These are phyloP conservation scores for Tineola bisselliella DNA, from an alignment of 2,888 invertebrate genomes.

Conservation along the genomic window DNA sequence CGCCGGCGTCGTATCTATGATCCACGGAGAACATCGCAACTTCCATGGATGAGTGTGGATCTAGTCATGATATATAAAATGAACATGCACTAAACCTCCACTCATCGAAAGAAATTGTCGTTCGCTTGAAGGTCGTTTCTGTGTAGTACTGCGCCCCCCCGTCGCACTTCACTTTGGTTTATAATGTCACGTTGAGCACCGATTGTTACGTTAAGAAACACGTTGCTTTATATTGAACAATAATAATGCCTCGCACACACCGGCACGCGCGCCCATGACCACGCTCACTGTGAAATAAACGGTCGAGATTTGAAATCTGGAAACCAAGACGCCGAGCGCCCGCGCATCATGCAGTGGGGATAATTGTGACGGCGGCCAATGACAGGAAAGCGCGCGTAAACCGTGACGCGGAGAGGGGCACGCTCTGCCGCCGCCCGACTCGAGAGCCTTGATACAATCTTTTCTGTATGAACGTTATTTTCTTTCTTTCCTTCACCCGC, in stretches of 20 bases:
- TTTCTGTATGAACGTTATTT: slow-evolving; percentile 60
- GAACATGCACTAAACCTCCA: slow-evolving; percentile 80
- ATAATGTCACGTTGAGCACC: background rate
- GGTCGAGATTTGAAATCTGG: slow-evolving; percentile 68
- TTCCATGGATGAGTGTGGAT: slow-evolving; percentile 84
- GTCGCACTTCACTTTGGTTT: slow-evolving; percentile 21
- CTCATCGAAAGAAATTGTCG: slow-evolving; percentile 74
- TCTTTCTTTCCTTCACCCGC: slow-evolving; percentile 52
- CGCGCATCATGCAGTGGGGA: slow-evolving; percentile 33
- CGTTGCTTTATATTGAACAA: slow-evolving; percentile 43
- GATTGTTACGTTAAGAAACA: slow-evolving; percentile 33
- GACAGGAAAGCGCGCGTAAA: slow-evolving; percentile 41
- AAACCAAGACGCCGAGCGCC: slow-evolving; percentile 61
- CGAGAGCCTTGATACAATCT: slow-evolving; percentile 46
- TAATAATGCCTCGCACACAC: slow-evolving; percentile 19
- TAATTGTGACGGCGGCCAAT: slow-evolving; percentile 38
- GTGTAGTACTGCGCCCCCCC: slow-evolving; percentile 57
- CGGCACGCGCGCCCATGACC: slow-evolving; percentile 37
- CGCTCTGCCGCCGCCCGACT: slow-evolving; percentile 17
- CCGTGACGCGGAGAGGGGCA: slow-evolving; percentile 29
- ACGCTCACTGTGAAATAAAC: slow-evolving; percentile 62
- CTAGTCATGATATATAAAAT: slow-evolving; percentile 73
- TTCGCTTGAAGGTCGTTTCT: slow-evolving; percentile 24
- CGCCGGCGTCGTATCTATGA: background rate
- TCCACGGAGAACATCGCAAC: slow-evolving; percentile 59